Evolutionary conservation across 1,140 invertebrate species (phyloP), one percentile per base, ranked within the genome.

Genomic region (Parapsyche elsis): DNA sequence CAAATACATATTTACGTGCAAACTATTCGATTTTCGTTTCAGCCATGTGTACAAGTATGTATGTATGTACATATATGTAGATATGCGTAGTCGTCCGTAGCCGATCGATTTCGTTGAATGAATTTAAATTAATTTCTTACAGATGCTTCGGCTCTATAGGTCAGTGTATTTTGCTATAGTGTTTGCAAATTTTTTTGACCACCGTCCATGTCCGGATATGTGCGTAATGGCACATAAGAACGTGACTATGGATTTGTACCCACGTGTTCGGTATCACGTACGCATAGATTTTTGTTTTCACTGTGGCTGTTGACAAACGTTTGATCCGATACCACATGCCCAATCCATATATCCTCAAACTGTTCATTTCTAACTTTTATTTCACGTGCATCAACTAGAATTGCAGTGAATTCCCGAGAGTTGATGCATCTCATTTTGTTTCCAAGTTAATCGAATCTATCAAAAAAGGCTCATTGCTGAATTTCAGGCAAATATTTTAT

Each of bases 191-290:
- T 67, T 38, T 38, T 38, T 67, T 23, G 64, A 23, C 64, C 10
- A 5, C 14, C 23, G 24, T 24, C 64, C 21, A 23, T 67, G 64
- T 67, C 24, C 64, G 64, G 64, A 67, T 67, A 67, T 67, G 24
- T 67, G 24, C 64, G 64, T 67, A 67, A 67, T 67, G 64, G 64
- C 14, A 23, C 26, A 26, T 30, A 30, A 67, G 64, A 53, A 53
- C 24, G 21, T 67, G 19, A 23, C 30, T 38, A 38, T 24, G 64
- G 64, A 26, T 24, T 24, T 14, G 23, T 26, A 2, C 30, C 64
- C 64, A 67, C 64, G 64, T 67, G 64, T 67, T 67, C 14, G 64
- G 24, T 24, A 67, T 67, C 64, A 67, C 64, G 64, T 67, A 67
- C 64, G 64, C 64, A 26, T 67, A 67, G 64, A 12, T 67, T 67